Evolutionary conservation across 2,888 invertebrate genomes (phyloP).

Genomic region (Heliconius cydno): DNA sequence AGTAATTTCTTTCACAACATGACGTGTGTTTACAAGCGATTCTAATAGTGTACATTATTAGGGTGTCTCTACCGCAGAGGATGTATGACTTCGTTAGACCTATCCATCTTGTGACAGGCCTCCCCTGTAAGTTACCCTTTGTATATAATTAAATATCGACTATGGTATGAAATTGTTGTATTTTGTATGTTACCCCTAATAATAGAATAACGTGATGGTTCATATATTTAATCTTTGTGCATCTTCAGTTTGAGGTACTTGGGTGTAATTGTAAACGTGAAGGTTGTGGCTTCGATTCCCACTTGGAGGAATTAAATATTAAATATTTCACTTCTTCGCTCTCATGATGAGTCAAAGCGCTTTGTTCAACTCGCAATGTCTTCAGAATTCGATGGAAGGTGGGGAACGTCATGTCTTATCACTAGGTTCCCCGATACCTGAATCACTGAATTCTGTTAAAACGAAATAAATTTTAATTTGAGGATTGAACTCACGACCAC

Average conservation of each 20-base stretch:
- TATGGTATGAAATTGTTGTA: constrained; percentile 8
- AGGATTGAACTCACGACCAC: not conserved
- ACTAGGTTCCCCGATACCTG: not conserved
- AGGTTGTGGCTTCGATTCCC: not conserved
- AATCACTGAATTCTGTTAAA: too few relatives aligned
- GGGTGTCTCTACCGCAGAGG: constrained; percentile 26
- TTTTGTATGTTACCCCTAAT: not conserved
- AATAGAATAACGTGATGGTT: not conserved
- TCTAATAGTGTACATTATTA: constrained; percentile 24
- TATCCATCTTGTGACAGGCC: constrained; percentile 27
- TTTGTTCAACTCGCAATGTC: too few relatives aligned
- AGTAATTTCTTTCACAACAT: not conserved
- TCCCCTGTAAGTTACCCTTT: constrained; percentile 27
- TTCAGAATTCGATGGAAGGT: not conserved
- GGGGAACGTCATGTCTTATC: not conserved
- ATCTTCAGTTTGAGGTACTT: not conserved
- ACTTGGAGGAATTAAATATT: too few relatives aligned
- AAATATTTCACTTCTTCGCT: too few relatives aligned
- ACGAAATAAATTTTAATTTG: not conserved
- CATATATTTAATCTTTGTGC: not conserved
- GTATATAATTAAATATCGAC: constrained; percentile 28
- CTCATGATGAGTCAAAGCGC: too few relatives aligned
- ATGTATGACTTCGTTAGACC: constrained; percentile 19
- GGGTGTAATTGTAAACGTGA: not conserved
- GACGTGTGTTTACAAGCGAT: constrained; percentile 10